Evolutionary conservation across 2,797 vertebrate species (phyloP), one percentile per base, ranked within the genome.

Genomic region (Microchirus variegatus): DNA sequence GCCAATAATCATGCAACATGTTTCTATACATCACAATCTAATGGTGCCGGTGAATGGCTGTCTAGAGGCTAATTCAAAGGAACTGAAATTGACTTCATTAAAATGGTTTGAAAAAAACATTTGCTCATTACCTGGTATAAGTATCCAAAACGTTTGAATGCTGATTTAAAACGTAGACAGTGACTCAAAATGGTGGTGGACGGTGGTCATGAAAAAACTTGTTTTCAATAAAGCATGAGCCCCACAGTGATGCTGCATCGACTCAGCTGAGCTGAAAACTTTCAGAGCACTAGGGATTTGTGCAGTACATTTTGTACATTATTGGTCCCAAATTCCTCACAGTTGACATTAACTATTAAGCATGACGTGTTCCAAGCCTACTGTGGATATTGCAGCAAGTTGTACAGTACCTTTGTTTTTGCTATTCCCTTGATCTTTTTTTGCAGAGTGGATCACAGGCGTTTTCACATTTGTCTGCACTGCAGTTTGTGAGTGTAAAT

Each of bases 401-500:
- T 40, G 36, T 53, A 69, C 48, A 54, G 35, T 37, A 18, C 60
- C 57, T 36, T 49, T 53, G 55, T 44, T 63, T 75, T 22, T 3
- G 31, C 31, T 4, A 31, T 31, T 31, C 31, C 5, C 31, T 31
- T 5, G 31, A 31, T 31, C 31, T 31, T 31, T n/a, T 26, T 31
- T 60, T 35, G 43, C 53, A 50, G 51, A 63, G 53, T 56, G 60
- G 61, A 70, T 56, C 40, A 8, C 56, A 49, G 47, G 67, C 41
- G 50, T 74, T 55, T 48, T 41, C 63, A 75, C 45, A 47, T 73
- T 77, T 76, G 77, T 75, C 80, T 63, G 77, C 70, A 69, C 70
- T 68, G 77, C 59, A 44, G 69, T 81, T 71, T 79, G 82, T 81
- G 67, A 81, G 73, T 81, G 85, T 82, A 83, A 84, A 84, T 86